Evolutionary conservation across 2,797 vertebrate species (phyloP).

Genomic region (Squalus acanthias): DNA sequence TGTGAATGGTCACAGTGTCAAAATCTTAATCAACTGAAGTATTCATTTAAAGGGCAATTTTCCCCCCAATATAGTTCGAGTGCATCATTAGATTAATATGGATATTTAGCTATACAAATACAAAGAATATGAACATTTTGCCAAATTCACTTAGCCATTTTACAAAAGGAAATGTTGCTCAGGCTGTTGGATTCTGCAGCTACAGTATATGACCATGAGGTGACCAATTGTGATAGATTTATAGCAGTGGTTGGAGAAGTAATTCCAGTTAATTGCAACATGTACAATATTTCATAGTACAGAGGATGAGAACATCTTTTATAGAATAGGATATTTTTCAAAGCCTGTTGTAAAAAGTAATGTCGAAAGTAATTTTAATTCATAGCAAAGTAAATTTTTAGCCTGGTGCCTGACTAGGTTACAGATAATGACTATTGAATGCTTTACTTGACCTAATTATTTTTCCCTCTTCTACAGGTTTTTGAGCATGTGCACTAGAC

Average conservation of each 20-base stretch:
- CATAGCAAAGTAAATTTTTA: not conserved
- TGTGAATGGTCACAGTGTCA: not conserved
- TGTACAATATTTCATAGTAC: not conserved
- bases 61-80: not conserved
- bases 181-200: not conserved
- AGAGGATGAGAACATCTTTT: not conserved
- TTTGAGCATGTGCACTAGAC: constrained; percentile 93
- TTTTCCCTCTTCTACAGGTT: constrained; percentile 63
- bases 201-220: not conserved
- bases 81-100: not conserved
- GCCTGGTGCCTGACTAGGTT: not conserved
- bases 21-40: not conserved
- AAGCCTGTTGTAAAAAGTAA: not conserved
- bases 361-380: not conserved
- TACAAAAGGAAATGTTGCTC: not conserved
- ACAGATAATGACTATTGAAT: not conserved
- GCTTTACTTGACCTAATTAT: constrained; percentile 29
- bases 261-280: not conserved
- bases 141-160: not conserved
- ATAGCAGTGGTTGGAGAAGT: not conserved
- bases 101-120: not conserved
- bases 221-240: not conserved
- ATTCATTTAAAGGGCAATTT: not conserved
- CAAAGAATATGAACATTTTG: not conserved
- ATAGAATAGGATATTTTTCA: not conserved